Conservation (phyloP, 2,888 invertebrate species). For the Odiellus spinosus region DNA sequence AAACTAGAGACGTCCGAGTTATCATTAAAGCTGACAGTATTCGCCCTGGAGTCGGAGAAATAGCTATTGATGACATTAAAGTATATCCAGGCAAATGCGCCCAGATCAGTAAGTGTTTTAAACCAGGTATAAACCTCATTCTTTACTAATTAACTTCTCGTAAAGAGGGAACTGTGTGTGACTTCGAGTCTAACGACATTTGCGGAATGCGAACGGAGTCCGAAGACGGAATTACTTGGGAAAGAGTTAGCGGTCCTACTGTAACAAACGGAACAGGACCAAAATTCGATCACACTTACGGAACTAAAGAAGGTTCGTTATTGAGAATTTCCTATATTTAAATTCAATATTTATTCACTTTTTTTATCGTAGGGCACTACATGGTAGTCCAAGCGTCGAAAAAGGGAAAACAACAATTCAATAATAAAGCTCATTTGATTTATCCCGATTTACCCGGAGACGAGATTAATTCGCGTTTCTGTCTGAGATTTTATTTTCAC, state of each 20-base stretch:
- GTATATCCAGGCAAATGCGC: conserved; percentile 13
- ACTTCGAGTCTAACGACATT: conserved; percentile 14
- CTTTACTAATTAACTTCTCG: too few relatives aligned
- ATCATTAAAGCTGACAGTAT: conserved; percentile 5
- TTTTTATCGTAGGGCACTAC: conserved; percentile 15
- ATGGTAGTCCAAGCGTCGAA: conserved; percentile 11
- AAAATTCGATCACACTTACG: conserved; percentile 11
- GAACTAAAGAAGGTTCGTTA: conserved; percentile 11
- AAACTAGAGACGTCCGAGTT: conserved; percentile 7
- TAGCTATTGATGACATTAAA: conserved; percentile 17
- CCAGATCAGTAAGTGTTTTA: conserved; percentile 7
- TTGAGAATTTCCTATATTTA: too few relatives aligned
- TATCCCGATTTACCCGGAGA: conserved; percentile 11
- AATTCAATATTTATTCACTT: too few relatives aligned
- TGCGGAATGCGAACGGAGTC: conserved; percentile 11
- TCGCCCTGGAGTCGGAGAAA: conserved; percentile 10
- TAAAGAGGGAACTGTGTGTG: conserved; percentile 12
- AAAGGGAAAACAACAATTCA: conserved; percentile 5
- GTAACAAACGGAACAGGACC: conserved; percentile 6
- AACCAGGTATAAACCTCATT: too few relatives aligned
- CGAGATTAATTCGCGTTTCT: conserved; percentile 1
- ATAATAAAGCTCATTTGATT: conserved; percentile 11
- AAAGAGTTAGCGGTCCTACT: conserved; percentile 7
- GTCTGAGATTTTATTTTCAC: conserved; percentile 27
- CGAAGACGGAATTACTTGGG: conserved; percentile 9